These are phyloP conservation scores for Cyanoliseus patagonus DNA, from an alignment of 2,113 vertebrate species.

Conservation along the genomic window DNA sequence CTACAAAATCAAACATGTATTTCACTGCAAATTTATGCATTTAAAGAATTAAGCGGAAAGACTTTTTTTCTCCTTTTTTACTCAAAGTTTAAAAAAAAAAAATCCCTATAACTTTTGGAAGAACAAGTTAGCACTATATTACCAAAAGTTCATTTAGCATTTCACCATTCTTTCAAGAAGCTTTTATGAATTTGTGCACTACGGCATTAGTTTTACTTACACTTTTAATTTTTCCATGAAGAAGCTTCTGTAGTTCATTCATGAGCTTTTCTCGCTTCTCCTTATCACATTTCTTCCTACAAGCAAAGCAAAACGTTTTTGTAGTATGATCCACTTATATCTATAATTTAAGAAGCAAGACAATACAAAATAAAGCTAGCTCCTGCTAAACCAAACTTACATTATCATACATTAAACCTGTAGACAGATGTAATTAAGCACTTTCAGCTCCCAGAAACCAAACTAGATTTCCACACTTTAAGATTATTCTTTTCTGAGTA, in stretches of 20 bases:
- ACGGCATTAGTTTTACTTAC: conserved; percentile 66
- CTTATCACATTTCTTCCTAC: conserved; percentile 88
- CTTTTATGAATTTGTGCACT: background rate
- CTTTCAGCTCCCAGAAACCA: background rate
- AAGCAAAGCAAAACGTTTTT: background rate
- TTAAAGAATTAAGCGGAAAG: background rate
- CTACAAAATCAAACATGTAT: background rate
- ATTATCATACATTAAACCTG: background rate
- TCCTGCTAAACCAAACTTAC: background rate
- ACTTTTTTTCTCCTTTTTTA: background rate
- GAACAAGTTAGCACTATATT: background rate
- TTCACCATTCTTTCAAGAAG: background rate
- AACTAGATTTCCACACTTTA: background rate
- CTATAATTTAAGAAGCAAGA: background rate
- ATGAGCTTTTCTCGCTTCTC: conserved; percentile 82
- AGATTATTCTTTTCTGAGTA: background rate
- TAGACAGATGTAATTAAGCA: background rate
- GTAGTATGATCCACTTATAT: background rate
- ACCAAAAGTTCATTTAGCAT: background rate
- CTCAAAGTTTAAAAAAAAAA: background rate
- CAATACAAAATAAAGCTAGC: background rate
- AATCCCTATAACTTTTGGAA: background rate
- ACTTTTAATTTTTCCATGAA: conserved; percentile 88
- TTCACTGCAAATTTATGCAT: background rate
- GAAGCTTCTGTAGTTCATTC: conserved; percentile 84